phyloP scores from a whole-genome alignment of 1,140 invertebrate species.

The Leptopilina boulardi region DNA sequence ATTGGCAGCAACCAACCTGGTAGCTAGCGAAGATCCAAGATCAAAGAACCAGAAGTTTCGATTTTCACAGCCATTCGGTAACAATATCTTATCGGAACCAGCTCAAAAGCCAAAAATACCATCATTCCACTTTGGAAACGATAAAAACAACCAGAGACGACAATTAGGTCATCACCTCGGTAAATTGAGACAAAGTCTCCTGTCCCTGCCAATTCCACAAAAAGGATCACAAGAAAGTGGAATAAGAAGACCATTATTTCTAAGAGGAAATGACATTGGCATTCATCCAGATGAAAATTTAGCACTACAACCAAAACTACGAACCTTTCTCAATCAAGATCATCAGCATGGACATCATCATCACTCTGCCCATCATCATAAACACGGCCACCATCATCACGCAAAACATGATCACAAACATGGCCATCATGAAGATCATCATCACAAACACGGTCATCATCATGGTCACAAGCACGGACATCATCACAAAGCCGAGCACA shows the following conservation, averaged over 20 bases:
- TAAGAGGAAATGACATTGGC: not conserved
- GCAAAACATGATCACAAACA: not conserved
- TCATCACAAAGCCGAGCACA: not conserved
- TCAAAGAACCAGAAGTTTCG: not conserved
- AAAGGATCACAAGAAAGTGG: not conserved
- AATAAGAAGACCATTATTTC: not conserved
- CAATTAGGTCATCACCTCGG: not conserved
- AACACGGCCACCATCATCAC: not conserved
- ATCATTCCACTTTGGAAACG: not conserved
- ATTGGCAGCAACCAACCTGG: not conserved
- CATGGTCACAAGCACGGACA: not conserved
- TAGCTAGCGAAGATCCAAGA: constrained; percentile 9
- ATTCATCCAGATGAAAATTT: not conserved
- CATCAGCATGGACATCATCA: not conserved
- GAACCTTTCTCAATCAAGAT: not conserved
- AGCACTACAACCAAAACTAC: not conserved
- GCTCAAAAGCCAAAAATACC: not conserved
- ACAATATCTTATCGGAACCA: not conserved
- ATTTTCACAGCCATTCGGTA: not conserved
- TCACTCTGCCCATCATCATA: not conserved
- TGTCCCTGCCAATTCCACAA: not conserved
- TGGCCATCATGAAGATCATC: not conserved
- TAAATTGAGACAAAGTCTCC: not conserved
- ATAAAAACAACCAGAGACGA: not conserved
- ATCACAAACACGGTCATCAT: not conserved